phyloP scores from a whole-genome alignment of 2,113 vertebrate genomes.

The Montifringilla adamsi region DNA sequence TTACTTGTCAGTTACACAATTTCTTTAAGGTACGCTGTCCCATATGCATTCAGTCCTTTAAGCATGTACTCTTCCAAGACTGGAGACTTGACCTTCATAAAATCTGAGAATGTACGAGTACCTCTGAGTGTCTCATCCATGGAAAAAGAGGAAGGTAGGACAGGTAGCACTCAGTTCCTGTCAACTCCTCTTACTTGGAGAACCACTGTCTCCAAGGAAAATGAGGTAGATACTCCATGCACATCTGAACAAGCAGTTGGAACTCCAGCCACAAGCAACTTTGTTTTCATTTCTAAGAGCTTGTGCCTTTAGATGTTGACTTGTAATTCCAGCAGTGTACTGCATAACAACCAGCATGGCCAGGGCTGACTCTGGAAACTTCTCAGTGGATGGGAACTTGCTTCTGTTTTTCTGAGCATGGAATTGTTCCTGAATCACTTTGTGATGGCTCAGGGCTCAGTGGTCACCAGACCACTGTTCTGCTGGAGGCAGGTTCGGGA shows the following conservation, averaged over 20 bases:
- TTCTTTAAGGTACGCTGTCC: neutral
- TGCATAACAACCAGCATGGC: rapidly evolving
- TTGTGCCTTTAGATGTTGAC: neutral
- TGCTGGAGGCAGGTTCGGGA: neutral
- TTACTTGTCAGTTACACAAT: neutral
- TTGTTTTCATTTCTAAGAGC: neutral
- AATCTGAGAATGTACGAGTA: neutral
- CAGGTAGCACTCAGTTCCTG: neutral
- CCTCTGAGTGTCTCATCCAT: neutral
- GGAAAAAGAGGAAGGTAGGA: neutral
- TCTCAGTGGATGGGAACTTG: neutral
- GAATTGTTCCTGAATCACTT: neutral
- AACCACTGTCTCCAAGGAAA: neutral
- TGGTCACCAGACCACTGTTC: neutral
- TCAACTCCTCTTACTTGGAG: neutral
- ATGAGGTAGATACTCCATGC: neutral
- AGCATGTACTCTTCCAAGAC: rapidly evolving
- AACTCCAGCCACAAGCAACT: neutral
- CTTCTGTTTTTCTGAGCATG: neutral
- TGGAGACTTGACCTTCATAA: neutral
- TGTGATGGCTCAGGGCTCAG: neutral
- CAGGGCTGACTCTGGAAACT: neutral
- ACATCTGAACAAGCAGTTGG: neutral
- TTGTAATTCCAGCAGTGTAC: neutral
- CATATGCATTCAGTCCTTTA: neutral